Evolutionary conservation across 1,140 invertebrate species (phyloP), one percentile per base, ranked within the genome.

Genomic region (Cotesia typhae): DNA sequence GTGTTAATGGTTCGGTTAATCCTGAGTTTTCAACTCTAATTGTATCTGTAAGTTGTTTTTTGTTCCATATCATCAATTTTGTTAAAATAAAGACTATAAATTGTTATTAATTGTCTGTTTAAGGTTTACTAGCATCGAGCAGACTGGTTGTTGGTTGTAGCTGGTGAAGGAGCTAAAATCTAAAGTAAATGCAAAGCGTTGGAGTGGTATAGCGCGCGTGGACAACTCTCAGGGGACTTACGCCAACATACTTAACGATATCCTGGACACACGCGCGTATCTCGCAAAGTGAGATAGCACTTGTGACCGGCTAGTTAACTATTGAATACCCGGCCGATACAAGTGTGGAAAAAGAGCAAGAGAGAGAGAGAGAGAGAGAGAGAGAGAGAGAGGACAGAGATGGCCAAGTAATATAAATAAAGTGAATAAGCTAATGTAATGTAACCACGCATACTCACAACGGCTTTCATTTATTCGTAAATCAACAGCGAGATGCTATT

Each of bases 391-490:
- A 69, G 55, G 28, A 28, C 28, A 28, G 28, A 28, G 28, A 28
- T 28, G 28, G 28, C 28, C 28, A 28, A 28, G 28, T 28, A 28
- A 28, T 28, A 28, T 28, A 70, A 69, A 41, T 51, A 72, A 14
- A 28, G 73, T 38, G 4, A 47, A 14, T 64, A 57, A 68, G 67
- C 36, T 38, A 59, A 53, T 28, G 38, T 47, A 47, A 47, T 53
- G 14, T 53, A 47, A 61, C 47, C 63, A 72, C 63, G 64, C 70
- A 72, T 38, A 67, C 64, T 53, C 37, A 37, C 55, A 53, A 53
- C 77, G 76, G 80, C 79, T 81, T 83, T 82, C 79, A 80, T 83
- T 83, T 84, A 83, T 83, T 83, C 82, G 81, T 83, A 84, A 84
- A 84, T 84, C 82, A 84, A 83, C 82, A 79, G 77, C 66, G 63